phyloP scores from a whole-genome alignment of 2,888 invertebrate species.

The Leucania comma region DNA sequence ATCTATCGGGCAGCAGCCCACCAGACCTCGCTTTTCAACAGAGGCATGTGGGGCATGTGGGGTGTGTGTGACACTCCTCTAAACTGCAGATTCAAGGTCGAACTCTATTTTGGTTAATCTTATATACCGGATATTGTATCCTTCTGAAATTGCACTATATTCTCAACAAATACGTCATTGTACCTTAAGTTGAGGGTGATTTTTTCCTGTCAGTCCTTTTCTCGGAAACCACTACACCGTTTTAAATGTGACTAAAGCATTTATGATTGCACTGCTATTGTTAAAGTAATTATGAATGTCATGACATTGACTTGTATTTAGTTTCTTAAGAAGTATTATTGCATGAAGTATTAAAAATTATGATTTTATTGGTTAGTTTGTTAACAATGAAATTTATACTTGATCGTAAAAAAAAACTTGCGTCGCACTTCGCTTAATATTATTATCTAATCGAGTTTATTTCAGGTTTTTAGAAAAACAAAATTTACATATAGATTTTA shows the following conservation, averaged over 20 bases:
- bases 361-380: background rate
- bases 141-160: background rate
- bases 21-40: too few relatives aligned
- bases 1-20: too few relatives aligned
- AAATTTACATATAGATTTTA: too few relatives aligned
- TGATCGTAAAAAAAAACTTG: too few relatives aligned
- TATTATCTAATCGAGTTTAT: background rate
- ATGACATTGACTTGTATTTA: conserved; percentile 38
- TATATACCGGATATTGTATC: background rate
- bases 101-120: too few relatives aligned
- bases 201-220: conserved; percentile 19
- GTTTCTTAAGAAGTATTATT: background rate
- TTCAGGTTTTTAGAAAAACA: background rate
- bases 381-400: background rate
- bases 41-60: too few relatives aligned
- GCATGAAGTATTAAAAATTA: background rate
- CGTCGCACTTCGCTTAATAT: background rate
- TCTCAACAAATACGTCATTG: background rate
- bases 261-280: conserved; percentile 30
- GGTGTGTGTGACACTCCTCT: too few relatives aligned
- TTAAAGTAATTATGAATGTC: conserved; percentile 29
- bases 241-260: conserved; percentile 26
- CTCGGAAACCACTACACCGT: conserved; percentile 33
- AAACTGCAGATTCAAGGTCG: too few relatives aligned
- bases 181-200: background rate